phyloP scores from a whole-genome alignment of 2,113 vertebrate species.

The Bothrops jararaca region DNA sequence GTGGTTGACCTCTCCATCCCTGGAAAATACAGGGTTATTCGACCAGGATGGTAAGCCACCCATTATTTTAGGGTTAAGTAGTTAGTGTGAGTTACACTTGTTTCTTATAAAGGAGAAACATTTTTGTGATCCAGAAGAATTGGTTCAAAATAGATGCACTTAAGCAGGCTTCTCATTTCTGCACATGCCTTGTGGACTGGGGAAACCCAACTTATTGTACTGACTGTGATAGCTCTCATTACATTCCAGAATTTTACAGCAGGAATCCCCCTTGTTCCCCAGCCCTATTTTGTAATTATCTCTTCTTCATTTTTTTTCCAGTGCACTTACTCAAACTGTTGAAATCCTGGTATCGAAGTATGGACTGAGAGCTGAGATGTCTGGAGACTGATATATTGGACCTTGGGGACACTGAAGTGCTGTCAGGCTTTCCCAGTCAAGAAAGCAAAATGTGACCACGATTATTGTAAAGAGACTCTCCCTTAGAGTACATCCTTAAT shows the following conservation, averaged over 20 bases:
- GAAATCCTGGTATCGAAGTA: constrained; percentile 81
- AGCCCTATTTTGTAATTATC: background rate
- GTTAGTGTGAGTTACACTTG: background rate
- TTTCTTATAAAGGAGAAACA: background rate
- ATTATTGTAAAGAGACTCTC: background rate
- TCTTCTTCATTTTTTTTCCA: constrained; percentile 56
- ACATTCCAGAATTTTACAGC: background rate
- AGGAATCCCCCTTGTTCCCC: background rate
- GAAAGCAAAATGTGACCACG: background rate
- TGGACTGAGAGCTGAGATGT: constrained; percentile 51
- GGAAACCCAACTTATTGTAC: background rate
- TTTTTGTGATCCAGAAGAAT: background rate
- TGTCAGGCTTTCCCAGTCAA: constrained; percentile 26
- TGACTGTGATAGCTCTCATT: background rate
- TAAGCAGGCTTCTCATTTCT: background rate
- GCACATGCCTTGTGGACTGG: background rate
- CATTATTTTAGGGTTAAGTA: background rate
- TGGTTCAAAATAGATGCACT: background rate
- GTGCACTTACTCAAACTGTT: constrained; percentile 79
- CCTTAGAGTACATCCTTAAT: background rate
- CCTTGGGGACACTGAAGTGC: constrained; percentile 21
- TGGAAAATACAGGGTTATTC: constrained; percentile 83
- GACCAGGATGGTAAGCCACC: constrained; percentile 85
- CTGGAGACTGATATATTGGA: constrained; percentile 22
- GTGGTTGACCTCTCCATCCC: constrained; percentile 86